Evolutionary conservation across 1,140 invertebrate genomes (phyloP), one percentile per base, ranked within the genome.

Genomic region (Dryas iulia): DNA sequence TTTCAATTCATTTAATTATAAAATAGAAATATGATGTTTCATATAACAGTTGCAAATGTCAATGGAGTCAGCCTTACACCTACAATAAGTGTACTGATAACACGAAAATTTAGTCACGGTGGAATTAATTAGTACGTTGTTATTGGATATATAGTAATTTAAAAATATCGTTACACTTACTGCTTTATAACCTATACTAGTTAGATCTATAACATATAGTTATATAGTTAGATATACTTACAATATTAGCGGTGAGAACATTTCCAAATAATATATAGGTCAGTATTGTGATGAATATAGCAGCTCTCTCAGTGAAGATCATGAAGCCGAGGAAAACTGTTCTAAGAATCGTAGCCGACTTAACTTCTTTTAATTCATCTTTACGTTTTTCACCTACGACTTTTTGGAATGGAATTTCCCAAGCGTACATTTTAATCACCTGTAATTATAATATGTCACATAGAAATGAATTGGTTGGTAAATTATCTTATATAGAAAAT

Each of bases 291-390:
- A 96, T 83, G 69, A 95, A 97, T 0, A 97, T 82, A 0, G 96
- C 94, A 0, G 95, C 81, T 78, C 96, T 94, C 71, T 96, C 95
- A 0, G 95, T 95, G 69, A 95, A 95, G 3, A 96, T 76, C 84
- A 94, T 94, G 74, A 95, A 96, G 0, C 95, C 94, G 92, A 96
- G 94, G 77, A 95, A 96, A 2, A 96, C 82, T 0, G 94, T 95
- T 67, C 96, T 93, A 1, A 97, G 92, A 61, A 95, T 94, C 0
- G 95, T 94, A 23, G 87, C 83, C 5, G 71, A 71, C 60, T 76
- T 83, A 7, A 93, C 73, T 74, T 88, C 75, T 53, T 82, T 82
- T 59, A 92, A 56, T 31, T 92, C 90, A 0, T 80, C 75, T 23
- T 52, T 71, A 26, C 95, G 80, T 31, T 91, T 93, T 1, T 79